Evolutionary conservation across 2,888 invertebrate genomes (phyloP), one percentile per base, ranked within the genome.

Genomic region (Platerodrilus igneus): DNA sequence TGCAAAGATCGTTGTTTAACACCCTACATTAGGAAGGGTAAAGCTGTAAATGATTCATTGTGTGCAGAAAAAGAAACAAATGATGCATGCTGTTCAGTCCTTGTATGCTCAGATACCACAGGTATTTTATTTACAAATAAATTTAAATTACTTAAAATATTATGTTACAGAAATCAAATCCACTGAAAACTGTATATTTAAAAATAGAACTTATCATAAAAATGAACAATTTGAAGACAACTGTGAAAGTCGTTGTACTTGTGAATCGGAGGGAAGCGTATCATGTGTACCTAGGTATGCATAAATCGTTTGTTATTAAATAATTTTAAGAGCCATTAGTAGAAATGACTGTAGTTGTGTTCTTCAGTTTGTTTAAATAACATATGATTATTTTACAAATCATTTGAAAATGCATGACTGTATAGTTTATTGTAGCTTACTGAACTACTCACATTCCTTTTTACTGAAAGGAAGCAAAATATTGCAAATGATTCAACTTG

Each of bases 221-320:
- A 86, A 88, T 3, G 79, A 83, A 50, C 78, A 74, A 10, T 80
- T 89, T 66, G 77, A 85, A 58, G 81, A 88, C 45, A 88, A 81
- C n/a, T 93, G 92, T 58, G 78, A 82, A 34, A 79, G 81, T 58
- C 76, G 80, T 20, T 93, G 92, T 59, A 71, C 76, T 23, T 93
- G 92, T 57, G 81, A 83, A 47, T 75, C 76, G 5, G 80, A 76
- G 33, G 88, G 87, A 16, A 68, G 78, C 43, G 48, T 61, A n/a
- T 45, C 51, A 11, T 69, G 68, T 45, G 68, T 64, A 51, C 56
- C 65, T 28, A 61, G 67, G 66, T 67, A 52, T 41, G 18, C 17
- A 27, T 21, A 17, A 18, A n/a, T 32, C 34, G 20, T 27, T 16
- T 22, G 9, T 10, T 29, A 21, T 9, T 4, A 28, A 1, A 9